Percentiles rank a stretch among this genome's conserved stretches.
These are phyloP conservation scores for Leucopsar rothschildi DNA, from an alignment of 2,113 vertebrate species.

Conservation along the genomic window DNA sequence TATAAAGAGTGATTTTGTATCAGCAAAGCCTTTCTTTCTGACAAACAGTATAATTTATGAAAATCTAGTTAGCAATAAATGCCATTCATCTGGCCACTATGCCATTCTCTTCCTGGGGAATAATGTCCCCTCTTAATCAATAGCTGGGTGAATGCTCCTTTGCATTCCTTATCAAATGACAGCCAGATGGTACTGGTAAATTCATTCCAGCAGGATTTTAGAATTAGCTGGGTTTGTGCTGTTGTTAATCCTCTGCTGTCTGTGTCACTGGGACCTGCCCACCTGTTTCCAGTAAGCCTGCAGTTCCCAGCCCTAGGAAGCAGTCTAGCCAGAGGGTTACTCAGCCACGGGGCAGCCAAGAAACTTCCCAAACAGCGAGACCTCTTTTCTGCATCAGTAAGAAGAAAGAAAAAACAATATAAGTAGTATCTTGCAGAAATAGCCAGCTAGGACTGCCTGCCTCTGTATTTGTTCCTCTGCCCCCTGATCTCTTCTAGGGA, in stretches of 20 bases:
- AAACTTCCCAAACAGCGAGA: neutral
- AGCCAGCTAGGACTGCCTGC: neutral
- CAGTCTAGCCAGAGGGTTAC: conserved; percentile 57
- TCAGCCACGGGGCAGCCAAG: neutral
- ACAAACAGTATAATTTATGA: conserved; percentile 12
- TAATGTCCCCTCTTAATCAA: conserved; percentile 48
- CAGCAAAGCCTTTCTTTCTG: conserved; percentile 17
- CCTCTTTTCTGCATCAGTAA: neutral
- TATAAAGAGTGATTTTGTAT: conserved; percentile 19
- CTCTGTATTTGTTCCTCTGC: neutral
- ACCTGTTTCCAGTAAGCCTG: conserved; percentile 67
- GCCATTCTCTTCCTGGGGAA: neutral
- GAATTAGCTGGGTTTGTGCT: conserved; percentile 60
- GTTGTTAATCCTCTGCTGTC: conserved; percentile 56
- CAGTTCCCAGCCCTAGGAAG: conserved; percentile 58
- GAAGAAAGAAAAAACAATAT: neutral
- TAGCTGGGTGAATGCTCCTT: conserved; percentile 21
- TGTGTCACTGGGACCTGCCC: conserved; percentile 58
- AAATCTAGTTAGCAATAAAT: conserved; percentile 16
- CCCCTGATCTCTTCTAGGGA: neutral
- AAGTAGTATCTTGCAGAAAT: neutral
- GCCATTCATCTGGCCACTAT: neutral
- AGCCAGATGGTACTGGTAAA: conserved; percentile 77
- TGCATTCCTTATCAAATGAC: conserved; percentile 65
- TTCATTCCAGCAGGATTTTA: conserved; percentile 56